These are phyloP conservation scores for Pedicia rivosa DNA, from an alignment of 2,888 invertebrate genomes.

Conservation along the genomic window DNA sequence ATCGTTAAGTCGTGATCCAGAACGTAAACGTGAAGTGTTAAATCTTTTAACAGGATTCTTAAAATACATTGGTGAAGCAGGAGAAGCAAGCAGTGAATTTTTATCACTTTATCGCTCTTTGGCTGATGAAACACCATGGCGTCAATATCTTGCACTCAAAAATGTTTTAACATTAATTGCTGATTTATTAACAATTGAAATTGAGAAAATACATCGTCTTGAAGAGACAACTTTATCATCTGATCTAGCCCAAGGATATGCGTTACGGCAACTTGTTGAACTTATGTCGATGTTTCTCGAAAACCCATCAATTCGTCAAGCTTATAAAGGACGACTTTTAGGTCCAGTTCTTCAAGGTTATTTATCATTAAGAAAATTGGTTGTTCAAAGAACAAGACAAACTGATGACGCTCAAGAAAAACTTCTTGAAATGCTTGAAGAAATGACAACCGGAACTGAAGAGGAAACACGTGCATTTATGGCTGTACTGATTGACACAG, in stretches of 20 bases:
- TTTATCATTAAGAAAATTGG: slow-evolving; percentile 72
- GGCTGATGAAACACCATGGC: slow-evolving; percentile 79
- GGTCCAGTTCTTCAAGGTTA: slow-evolving; percentile 70
- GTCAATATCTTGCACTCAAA: slow-evolving; percentile 77
- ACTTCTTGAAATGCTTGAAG: slow-evolving; percentile 78
- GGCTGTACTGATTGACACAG: slow-evolving; percentile 92
- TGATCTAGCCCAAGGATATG: slow-evolving; percentile 87
- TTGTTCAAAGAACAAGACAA: slow-evolving; percentile 85
- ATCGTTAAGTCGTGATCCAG: slow-evolving; percentile 54
- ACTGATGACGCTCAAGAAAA: slow-evolving; percentile 96
- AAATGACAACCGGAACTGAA: slow-evolving; percentile 91
- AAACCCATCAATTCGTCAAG: slow-evolving; percentile 70
- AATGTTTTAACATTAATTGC: slow-evolving; percentile 76
- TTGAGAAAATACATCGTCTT: slow-evolving; percentile 69
- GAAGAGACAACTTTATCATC: slow-evolving; percentile 89
- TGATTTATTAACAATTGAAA: slow-evolving; percentile 73
- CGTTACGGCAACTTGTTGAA: slow-evolving; percentile 79
- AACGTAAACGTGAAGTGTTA: slow-evolving; percentile 56
- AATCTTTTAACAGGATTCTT: slow-evolving; percentile 78
- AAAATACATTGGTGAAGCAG: slow-evolving; percentile 69
- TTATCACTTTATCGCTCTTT: slow-evolving; percentile 70
- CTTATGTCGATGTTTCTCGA: slow-evolving; percentile 77
- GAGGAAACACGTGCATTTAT: slow-evolving; percentile 94
- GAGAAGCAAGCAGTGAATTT: slow-evolving; percentile 87
- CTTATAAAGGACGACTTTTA: slow-evolving; percentile 77